A percentile compares a stretch with the other conserved stretches of the same genome.
Conservation (phyloP, 2,797 vertebrate species). For the Mormyrus hasselquistii region DNA sequence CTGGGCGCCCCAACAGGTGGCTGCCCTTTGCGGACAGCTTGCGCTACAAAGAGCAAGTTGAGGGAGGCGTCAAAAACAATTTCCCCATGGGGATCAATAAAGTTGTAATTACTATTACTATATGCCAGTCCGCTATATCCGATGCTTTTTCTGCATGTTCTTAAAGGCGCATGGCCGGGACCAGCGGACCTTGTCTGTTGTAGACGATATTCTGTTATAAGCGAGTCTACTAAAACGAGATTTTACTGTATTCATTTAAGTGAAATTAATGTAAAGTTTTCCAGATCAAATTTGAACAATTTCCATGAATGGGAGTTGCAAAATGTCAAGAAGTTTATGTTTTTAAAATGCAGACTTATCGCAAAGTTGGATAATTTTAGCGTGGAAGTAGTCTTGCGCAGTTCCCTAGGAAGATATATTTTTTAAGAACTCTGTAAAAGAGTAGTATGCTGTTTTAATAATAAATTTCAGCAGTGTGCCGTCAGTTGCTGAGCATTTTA, state of each 20-base stretch:
- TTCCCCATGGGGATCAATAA: no score
- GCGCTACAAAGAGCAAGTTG: no score
- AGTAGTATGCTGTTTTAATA: background rate
- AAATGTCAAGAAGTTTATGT: slow-evolving; percentile 3
- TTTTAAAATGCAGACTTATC: background rate
- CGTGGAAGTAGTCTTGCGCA: background rate
- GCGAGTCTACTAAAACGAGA: no score
- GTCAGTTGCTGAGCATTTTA: background rate
- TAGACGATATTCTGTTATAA: no score
- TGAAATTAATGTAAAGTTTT: slow-evolving; percentile 49
- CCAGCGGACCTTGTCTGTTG: no score
- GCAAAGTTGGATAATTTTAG: background rate
- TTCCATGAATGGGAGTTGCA: slow-evolving; percentile 42
- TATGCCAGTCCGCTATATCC: no score
- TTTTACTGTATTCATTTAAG: slow-evolving; percentile 34
- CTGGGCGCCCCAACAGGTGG: no score
- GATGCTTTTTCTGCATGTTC: no score
- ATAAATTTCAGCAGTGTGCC: background rate
- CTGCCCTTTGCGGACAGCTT: no score
- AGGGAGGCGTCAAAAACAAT: no score
- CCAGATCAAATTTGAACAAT: slow-evolving; percentile 43
- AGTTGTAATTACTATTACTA: no score
- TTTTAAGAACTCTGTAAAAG: background rate
- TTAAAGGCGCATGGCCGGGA: no score
- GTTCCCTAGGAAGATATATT: background rate